These are phyloP conservation scores for Agrilus mali DNA, from an alignment of 2,888 invertebrate species.

Conservation along the genomic window DNA sequence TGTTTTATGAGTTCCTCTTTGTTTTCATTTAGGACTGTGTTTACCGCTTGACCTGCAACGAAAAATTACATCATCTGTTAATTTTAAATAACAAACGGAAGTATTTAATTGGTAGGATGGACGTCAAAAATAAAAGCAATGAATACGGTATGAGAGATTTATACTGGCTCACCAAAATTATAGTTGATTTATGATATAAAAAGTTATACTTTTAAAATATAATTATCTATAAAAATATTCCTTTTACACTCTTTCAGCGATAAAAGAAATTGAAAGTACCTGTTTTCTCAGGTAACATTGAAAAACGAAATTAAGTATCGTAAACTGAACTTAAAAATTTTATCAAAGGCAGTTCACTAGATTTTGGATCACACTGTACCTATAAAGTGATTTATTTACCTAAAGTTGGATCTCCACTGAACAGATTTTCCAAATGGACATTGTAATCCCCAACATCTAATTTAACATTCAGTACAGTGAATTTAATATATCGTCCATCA, in stretches of 20 bases:
- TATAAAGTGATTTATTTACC: slow-evolving; percentile 31
- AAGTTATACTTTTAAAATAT: too few species aligned
- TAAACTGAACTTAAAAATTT: too few species aligned
- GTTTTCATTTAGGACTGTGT: slow-evolving; percentile 47
- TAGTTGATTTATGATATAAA: too few species aligned
- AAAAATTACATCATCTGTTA: slow-evolving; percentile 1
- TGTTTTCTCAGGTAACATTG: background rate
- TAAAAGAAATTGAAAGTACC: background rate
- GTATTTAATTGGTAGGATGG: background rate
- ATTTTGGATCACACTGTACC: background rate
- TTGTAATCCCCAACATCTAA: slow-evolving; percentile 41
- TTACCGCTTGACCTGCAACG: slow-evolving; percentile 39
- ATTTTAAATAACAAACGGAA: background rate
- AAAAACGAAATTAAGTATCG: too few species aligned
- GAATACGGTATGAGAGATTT: too few species aligned
- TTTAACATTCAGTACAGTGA: slow-evolving; percentile 8
- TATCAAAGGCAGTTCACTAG: too few species aligned
- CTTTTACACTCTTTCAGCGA: too few species aligned
- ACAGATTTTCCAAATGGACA: slow-evolving; percentile 44
- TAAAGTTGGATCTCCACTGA: slow-evolving; percentile 45
- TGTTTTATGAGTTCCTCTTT: slow-evolving; percentile 42
- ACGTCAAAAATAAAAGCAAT: background rate
- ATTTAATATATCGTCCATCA: slow-evolving; percentile 10
- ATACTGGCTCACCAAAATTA: too few species aligned
- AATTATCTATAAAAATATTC: too few species aligned